Evolutionary conservation across 2,113 vertebrate genomes (phyloP).

Genomic region (Megalops atlanticus): DNA sequence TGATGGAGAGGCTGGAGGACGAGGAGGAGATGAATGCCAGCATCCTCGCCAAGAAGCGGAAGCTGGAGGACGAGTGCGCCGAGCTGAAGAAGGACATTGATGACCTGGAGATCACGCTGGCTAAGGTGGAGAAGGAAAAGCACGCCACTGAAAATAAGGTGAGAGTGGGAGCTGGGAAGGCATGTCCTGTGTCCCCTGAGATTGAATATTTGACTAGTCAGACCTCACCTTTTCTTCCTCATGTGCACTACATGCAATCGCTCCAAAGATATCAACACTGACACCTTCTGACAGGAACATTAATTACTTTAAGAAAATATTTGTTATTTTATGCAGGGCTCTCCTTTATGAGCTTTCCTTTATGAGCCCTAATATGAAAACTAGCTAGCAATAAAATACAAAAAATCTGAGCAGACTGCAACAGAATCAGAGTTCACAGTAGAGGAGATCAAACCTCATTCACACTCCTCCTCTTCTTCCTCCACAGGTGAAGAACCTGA

Average conservation of each 20-base stretch:
- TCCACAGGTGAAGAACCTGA: slow-evolving; percentile 88
- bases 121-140: slow-evolving; percentile 94
- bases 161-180: neutral
- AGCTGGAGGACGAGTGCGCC: slow-evolving; percentile 88
- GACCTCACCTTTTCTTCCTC: too few species aligned
- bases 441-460: neutral
- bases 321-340: too few species aligned
- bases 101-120: slow-evolving; percentile 87
- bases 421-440: neutral
- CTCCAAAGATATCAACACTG: too few species aligned
- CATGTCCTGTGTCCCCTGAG: neutral
- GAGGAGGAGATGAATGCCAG: slow-evolving; percentile 87
- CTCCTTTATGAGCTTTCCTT: too few species aligned
- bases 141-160: slow-evolving; percentile 95
- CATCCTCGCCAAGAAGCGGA: slow-evolving; percentile 81
- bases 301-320: too few species aligned
- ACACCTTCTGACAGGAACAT: too few species aligned
- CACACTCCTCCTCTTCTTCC: neutral
- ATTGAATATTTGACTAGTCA: neutral
- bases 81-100: slow-evolving; percentile 95
- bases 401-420: neutral
- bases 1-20: slow-evolving; percentile 84
- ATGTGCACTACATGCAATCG: too few species aligned
- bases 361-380: too few species aligned
- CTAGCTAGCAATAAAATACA: neutral